Percentiles rank a stretch among this genome's conserved stretches.
phyloP scores from a whole-genome alignment of 2,888 invertebrate genomes.

The Nipponacmea schrenckii region DNA sequence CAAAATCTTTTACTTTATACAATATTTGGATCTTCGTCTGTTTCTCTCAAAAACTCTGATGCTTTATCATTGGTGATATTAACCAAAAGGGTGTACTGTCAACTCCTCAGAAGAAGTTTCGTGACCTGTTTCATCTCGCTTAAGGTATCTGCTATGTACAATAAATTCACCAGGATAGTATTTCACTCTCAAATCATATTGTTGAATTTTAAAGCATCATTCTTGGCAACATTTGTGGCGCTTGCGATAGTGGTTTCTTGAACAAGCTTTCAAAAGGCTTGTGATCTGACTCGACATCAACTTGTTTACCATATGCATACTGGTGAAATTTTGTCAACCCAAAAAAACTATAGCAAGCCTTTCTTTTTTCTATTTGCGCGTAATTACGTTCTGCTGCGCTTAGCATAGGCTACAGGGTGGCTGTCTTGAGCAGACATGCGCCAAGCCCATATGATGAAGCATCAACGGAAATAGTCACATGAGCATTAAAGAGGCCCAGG shows the following conservation, averaged over 20 bases:
- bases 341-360: conserved; percentile 33
- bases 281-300: conserved; percentile 34
- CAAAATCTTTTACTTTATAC: conserved; percentile 12
- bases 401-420: conserved; percentile 34
- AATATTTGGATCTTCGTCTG: conserved; percentile 25
- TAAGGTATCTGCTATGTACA: conserved; percentile 25
- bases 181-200: conserved; percentile 29
- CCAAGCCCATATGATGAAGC: conserved; percentile 33
- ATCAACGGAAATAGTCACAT: too few relatives aligned
- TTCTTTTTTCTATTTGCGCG: conserved; percentile 45
- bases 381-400: conserved; percentile 32
- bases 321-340: conserved; percentile 33
- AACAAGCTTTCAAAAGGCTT: conserved; percentile 35
- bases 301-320: conserved; percentile 31
- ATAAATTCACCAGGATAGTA: conserved; percentile 32
- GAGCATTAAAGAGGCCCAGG: too few relatives aligned
- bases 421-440: conserved; percentile 33
- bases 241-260: conserved; percentile 31
- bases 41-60: conserved; percentile 19
- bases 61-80: conserved; percentile 18
- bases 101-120: conserved; percentile 10
- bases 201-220: conserved; percentile 37
- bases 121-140: background rate
- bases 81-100: conserved; percentile 21
- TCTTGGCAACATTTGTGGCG: conserved; percentile 36